Percentiles rank a stretch among this genome's conserved stretches.
Evolutionary conservation across 2,888 invertebrate genomes (phyloP).

Genomic region (Strigamia crassipes): DNA sequence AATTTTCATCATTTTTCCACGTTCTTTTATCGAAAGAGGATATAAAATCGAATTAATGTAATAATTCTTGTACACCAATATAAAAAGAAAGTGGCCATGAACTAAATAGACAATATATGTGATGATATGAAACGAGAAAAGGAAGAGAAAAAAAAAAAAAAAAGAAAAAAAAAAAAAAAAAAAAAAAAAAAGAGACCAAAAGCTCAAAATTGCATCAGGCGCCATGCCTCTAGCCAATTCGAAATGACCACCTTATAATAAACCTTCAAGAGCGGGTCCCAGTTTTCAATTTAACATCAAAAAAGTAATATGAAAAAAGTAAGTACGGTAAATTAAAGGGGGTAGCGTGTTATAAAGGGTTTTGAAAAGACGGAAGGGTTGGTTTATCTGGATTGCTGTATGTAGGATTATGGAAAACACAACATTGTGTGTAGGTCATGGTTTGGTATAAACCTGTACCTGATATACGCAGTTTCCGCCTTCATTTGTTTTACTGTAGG

Average conservation of each 20-base stretch:
- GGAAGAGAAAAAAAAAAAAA: background rate
- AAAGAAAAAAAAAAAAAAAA: background rate
- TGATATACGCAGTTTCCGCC: conserved; percentile 32
- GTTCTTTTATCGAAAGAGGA: background rate
- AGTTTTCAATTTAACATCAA: background rate
- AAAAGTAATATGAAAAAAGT: conserved; percentile 36
- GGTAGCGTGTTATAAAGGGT: background rate
- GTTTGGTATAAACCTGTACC: conserved; percentile 19
- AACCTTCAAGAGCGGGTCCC: background rate
- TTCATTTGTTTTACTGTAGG: conserved; percentile 35
- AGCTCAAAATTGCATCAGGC: conserved; percentile 28
- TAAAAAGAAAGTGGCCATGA: conserved; percentile 10
- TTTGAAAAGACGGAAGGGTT: background rate
- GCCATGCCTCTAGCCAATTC: conserved; percentile 19
- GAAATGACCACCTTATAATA: background rate
- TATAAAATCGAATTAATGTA: conserved; percentile 20
- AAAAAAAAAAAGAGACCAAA: background rate
- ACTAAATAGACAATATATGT: conserved; percentile 31
- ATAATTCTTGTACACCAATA: background rate
- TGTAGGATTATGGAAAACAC: background rate
- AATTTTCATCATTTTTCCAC: conserved; percentile 38
- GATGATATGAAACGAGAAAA: conserved; percentile 1
- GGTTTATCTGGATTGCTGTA: background rate
- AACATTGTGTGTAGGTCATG: background rate
- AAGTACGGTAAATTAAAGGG: conserved; percentile 14